Evolutionary conservation across 2,113 vertebrate species (phyloP), one percentile per base, ranked within the genome.

Genomic region (Cisticola juncidis): DNA sequence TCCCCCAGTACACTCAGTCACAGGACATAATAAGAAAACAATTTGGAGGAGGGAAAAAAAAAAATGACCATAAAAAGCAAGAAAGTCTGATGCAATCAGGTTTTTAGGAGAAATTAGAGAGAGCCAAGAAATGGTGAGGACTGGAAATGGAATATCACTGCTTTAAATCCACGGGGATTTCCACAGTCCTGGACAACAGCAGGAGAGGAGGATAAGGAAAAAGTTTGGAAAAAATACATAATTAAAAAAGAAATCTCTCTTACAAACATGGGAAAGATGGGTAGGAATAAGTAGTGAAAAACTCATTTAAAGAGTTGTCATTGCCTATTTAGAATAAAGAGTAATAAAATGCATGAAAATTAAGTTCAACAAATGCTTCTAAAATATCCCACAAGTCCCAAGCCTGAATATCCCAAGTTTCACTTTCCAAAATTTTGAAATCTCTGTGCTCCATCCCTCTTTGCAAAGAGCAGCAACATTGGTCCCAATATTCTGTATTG

Each of bases 11-110:
- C 28, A 38, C 85, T 81, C 71, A 86, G 92, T 40, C 84, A 87
- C 92, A 90, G 81, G 88, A 94, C 93, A 78, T 5, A 48, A 62
- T 35, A 86, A 86, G 45, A 96, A 92, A 95, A 95, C 89, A 91
- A 89, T 44, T 22, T 31, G 64, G 45, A 61, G 51, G 38, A 12
- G 19, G 44, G 7, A 33, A 33, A 51, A 48, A 51, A 48, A 45
- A 26, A 60, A 48, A 11, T 53, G 82, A 65, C 40, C 36, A 71
- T 81, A 89, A 85, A 82, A 88, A 73, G 65, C 7, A 3, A 88
- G 44, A 62, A 36, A 74, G 47, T 42, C 48, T 76, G 57, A 57
- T 62, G n/a, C 45, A 86, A 90, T 8, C 51, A 69, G 35, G 44
- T 24, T 81, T 88, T 78, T 5, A 83, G 24, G 58, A 86, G 47